Evolutionary conservation across 2,888 invertebrate genomes (phyloP), one percentile per base, ranked within the genome.

Genomic region (Drosophila mayaguana): DNA sequence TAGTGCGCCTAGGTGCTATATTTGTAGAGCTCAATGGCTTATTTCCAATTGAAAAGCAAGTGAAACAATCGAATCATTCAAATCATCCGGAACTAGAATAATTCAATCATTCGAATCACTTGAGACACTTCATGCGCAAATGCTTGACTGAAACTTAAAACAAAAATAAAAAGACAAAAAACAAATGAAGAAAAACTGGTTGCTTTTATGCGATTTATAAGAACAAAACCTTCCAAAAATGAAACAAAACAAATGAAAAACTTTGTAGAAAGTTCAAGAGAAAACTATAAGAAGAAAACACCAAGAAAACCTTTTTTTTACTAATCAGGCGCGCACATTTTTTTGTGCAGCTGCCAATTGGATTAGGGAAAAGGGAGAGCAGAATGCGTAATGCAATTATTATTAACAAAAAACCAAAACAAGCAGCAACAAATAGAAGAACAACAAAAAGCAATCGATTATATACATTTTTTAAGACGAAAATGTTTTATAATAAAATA

Each of bases 361-460:
- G 55, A 28, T 60, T 36, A 36, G 28, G 25, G 18, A 57, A 61
- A 34, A 36, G 51, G 55, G n/a, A 40, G 48, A 48, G 51, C 56
- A 38, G 34, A 65, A 54, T 70, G 78, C 78, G 78, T 50, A 45
- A 69, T 65, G 77, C 78, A 78, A 70, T 74, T 78, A 64, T 42
- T 25, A 54, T 40, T 28, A 38, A 48, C 18, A 72, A 18, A 42
- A 11, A 46, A 61, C 53, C 45, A 63, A 51, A 36, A 66, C 34
- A 42, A 65, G 68, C 48, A 72, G 59, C 64, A 76, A 70, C 43
- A 71, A 72, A 63, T 76, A 77, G 56, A 73, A 72, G 67, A 83
- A 82, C 82, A 83, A 85, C 79, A 79, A 88, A 79, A 88, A 85
- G 88, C 86, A 88, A 88, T 88, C 85, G 85, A 83, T 83, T 87